Conservation (phyloP, 2,113 vertebrate genomes). For the Thymallus thymallus region DNA sequence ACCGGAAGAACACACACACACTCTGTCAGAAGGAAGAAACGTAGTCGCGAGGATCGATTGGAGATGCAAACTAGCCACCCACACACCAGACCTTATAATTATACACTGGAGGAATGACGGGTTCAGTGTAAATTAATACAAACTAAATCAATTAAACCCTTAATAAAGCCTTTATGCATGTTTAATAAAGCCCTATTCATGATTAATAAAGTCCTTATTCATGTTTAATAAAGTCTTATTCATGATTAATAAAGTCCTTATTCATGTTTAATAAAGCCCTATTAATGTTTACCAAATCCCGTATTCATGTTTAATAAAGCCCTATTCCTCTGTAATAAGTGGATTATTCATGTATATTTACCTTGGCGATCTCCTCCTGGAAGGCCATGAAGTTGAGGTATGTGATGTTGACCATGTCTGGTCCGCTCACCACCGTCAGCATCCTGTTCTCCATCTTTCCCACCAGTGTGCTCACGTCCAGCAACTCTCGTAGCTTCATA, state of each 20-base stretch:
- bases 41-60: neutral
- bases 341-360: slow-evolving; percentile 47
- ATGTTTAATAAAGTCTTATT: too few species aligned
- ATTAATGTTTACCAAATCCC: too few species aligned
- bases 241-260: too few species aligned
- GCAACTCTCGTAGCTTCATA: slow-evolving; percentile 86
- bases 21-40: neutral
- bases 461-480: slow-evolving; percentile 84
- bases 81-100: neutral
- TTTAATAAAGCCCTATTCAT: neutral
- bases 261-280: neutral
- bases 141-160: neutral
- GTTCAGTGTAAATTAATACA: neutral
- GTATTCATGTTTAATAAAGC: too few species aligned
- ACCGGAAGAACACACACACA: slow-evolving; percentile 49
- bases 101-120: neutral
- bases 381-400: slow-evolving; percentile 95
- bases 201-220: too few species aligned
- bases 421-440: slow-evolving; percentile 91
- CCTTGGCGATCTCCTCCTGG: slow-evolving; percentile 95
- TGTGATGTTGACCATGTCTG: slow-evolving; percentile 93
- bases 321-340: too few species aligned
- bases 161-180: neutral
- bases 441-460: slow-evolving; percentile 89
- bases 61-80: neutral